Percentiles rank a stretch among this genome's conserved stretches.
These are phyloP conservation scores for Papilio dardanus DNA, from an alignment of 1,140 invertebrate genomes.

Conservation along the genomic window DNA sequence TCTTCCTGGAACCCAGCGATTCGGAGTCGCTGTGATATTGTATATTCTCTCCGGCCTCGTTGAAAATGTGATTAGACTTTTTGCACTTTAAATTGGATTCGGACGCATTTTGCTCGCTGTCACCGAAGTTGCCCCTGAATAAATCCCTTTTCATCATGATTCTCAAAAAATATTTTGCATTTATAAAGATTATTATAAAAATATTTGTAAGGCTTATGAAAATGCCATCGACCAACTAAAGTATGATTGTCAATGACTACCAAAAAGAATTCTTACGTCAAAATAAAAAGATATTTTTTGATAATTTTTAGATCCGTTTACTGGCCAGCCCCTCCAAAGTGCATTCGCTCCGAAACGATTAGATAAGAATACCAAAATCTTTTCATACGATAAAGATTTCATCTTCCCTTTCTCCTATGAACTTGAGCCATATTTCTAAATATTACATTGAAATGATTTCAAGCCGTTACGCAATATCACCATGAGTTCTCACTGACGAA, in stretches of 20 bases:
- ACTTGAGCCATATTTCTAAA: too few relatives aligned
- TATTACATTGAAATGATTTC: too few relatives aligned
- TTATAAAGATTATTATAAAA: slow-evolving; percentile 41
- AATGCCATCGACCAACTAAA: slow-evolving; percentile 30
- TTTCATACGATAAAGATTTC: not conserved
- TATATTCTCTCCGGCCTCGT: slow-evolving; percentile 72
- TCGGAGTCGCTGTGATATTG: slow-evolving; percentile 75
- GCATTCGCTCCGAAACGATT: too few relatives aligned
- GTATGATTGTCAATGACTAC: slow-evolving; percentile 2
- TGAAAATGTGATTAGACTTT: slow-evolving; percentile 71
- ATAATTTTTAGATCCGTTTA: not conserved
- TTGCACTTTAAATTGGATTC: slow-evolving; percentile 50
- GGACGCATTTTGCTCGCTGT: slow-evolving; percentile 63
- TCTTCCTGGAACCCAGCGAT: slow-evolving; percentile 64
- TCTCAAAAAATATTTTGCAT: slow-evolving; percentile 57
- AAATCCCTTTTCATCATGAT: slow-evolving; percentile 64
- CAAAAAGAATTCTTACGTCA: slow-evolving; percentile 7
- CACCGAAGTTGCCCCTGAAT: slow-evolving; percentile 66
- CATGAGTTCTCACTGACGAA: too few relatives aligned
- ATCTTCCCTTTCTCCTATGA: not conserved
- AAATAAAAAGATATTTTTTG: not conserved
- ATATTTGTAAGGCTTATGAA: slow-evolving; percentile 26
- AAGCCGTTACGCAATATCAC: too few relatives aligned
- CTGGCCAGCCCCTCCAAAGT: too few relatives aligned
- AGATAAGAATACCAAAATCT: not conserved